These are phyloP conservation scores for Sphaerophoria taeniata DNA, from an alignment of 2,888 invertebrate genomes.

Conservation along the genomic window DNA sequence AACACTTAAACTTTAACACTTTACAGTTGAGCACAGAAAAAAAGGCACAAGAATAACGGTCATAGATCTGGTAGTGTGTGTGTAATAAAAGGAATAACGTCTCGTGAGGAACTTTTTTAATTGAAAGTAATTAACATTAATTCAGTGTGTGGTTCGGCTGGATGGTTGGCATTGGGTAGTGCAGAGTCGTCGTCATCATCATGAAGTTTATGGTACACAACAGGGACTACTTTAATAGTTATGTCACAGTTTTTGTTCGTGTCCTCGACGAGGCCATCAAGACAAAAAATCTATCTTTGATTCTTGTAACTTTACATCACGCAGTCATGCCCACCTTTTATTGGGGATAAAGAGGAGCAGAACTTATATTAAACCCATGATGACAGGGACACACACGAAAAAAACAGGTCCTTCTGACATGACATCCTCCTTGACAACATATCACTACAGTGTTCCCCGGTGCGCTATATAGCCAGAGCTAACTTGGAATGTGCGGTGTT, in stretches of 20 bases:
- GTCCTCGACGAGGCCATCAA: not conserved
- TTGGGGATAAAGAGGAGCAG: constrained; percentile 1
- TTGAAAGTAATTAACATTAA: constrained; percentile 73
- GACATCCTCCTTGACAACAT: constrained; percentile 41
- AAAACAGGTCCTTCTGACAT: constrained; percentile 40
- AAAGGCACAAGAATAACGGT: constrained; percentile 34
- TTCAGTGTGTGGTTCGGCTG: constrained; percentile 36
- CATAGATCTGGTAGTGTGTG: constrained; percentile 44
- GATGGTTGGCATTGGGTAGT: constrained; percentile 10
- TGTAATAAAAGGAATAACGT: constrained; percentile 55
- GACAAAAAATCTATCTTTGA: constrained; percentile 30
- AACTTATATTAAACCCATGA: constrained; percentile 25
- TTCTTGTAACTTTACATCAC: constrained; percentile 34
- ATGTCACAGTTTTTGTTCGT: constrained; percentile 44
- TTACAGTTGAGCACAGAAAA: constrained; percentile 60
- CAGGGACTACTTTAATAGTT: constrained; percentile 39
- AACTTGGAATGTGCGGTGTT: constrained; percentile 31
- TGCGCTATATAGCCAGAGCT: not conserved
- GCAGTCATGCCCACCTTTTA: constrained; percentile 24
- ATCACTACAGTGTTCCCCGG: constrained; percentile 28
- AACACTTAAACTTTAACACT: constrained; percentile 71
- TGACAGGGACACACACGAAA: constrained; percentile 14
- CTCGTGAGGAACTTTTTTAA: constrained; percentile 65
- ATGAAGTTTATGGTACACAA: constrained; percentile 49
- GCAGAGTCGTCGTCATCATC: not conserved